A percentile compares a stretch with the other conserved stretches of the same genome.
Conservation (phyloP, 2,797 vertebrate species). For the Sebastes hubbsi region DNA sequence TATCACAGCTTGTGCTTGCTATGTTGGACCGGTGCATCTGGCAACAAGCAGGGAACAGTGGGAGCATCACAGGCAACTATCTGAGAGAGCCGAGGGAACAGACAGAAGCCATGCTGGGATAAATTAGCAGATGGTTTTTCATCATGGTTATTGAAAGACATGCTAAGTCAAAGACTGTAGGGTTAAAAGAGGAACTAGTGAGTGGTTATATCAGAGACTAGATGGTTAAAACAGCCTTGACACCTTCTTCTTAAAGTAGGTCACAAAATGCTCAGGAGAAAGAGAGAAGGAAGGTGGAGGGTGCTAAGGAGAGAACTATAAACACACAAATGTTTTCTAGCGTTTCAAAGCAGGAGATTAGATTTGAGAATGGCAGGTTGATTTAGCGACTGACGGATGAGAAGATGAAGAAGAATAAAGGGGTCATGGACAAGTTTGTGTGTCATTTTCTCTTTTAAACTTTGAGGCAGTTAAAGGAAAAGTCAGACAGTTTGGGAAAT, state of each 20-base stretch:
- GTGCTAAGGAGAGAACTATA: background rate
- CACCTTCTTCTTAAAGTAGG: conserved; percentile 30
- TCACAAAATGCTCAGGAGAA: conserved; percentile 28
- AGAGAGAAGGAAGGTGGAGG: conserved; percentile 6
- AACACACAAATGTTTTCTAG: background rate
- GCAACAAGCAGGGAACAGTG: conserved; percentile 41
- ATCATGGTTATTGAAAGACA: background rate
- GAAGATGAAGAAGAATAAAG: background rate
- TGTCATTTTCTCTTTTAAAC: background rate
- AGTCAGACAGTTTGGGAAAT: background rate
- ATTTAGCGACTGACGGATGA: conserved; percentile 4
- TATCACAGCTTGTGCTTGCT: conserved; percentile 36
- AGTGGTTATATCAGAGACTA: background rate
- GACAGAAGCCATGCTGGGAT: conserved; percentile 9
- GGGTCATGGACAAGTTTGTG: background rate
- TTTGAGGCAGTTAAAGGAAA: background rate
- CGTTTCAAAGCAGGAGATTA: conserved; percentile 15
- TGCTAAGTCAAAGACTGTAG: background rate
- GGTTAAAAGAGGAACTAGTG: background rate
- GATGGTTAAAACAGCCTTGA: background rate
- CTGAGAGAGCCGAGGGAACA: conserved; percentile 13
- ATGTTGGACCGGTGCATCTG: conserved; percentile 46
- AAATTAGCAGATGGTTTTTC: conserved; percentile 13
- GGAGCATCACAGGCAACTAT: conserved; percentile 36
- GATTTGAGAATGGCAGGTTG: background rate